Conservation (phyloP, 2,113 vertebrate species). For the Thamnophis sirtalis region DNA sequence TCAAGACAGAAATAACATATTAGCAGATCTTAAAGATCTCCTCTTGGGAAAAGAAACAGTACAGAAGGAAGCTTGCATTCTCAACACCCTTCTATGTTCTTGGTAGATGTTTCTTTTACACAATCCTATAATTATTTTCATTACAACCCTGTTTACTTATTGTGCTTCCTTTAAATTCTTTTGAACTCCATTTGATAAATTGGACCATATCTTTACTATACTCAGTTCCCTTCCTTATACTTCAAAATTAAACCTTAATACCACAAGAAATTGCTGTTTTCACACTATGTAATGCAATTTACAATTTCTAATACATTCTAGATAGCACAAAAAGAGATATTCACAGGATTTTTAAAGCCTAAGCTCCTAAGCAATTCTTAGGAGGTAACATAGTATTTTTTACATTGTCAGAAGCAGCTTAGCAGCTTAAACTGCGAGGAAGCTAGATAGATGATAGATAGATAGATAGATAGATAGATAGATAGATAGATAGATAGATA, state of each 20-base stretch:
- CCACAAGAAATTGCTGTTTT: slow-evolving; percentile 11
- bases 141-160: neutral
- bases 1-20: neutral
- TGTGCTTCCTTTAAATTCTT: neutral
- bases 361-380: neutral
- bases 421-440: neutral
- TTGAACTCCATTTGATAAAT: neutral
- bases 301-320: slow-evolving; percentile 11
- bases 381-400: neutral
- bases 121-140: neutral
- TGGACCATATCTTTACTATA: neutral
- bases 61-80: neutral
- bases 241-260: slow-evolving; percentile 19
- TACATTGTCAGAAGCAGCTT: neutral
- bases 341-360: neutral
- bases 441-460: too few relatives aligned
- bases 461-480: neutral
- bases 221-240: slow-evolving; percentile 1
- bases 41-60: neutral
- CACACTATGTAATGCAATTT: slow-evolving; percentile 4
- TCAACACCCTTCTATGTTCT: neutral
- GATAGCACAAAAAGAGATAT: neutral
- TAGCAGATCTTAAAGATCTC: neutral
- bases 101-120: neutral
- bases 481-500: neutral